Evolutionary conservation across 2,888 invertebrate species (phyloP), one percentile per base, ranked within the genome.

Genomic region (Encarsia formosa): DNA sequence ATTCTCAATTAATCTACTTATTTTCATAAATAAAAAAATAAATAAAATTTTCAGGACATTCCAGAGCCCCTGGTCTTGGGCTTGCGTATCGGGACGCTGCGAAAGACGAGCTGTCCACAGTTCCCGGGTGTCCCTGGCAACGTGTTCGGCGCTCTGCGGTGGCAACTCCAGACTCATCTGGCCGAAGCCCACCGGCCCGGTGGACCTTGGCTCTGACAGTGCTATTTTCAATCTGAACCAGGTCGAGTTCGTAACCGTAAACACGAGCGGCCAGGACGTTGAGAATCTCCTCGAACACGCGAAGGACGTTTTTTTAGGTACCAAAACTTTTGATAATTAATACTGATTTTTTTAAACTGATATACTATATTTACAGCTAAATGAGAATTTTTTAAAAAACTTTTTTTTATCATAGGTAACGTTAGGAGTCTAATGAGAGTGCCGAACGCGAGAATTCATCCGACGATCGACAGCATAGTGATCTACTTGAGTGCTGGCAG

Each of bases 171-270:
- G 87, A 61, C 78, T 89, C 22, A 57, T 76, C 5, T 90, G 89
- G 90, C 90, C 90, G 23, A 84, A 84, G 71, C 89, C 90, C 44
- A 88, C 87, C 2, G 85, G 85, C 0, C 82, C 82, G 52, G 80
- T 85, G 24, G 78, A 80, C 57, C 78, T 89, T 20, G 85, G 85
- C 58, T 80, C 80, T 16, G 81, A 80, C 48, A 83, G 84, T 20
- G 77, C 83, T 18, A 79, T 80, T 22, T 82, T 86, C 59, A 75
- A 77, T 48, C 75, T 80, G 15, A 74, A 78, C 52, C 77, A 77
- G 43, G 73, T 86, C 54, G 70, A 75, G 44, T 64, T 73, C 43
- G 63, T 63, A 51, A 68, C 67, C 4, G 62, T 68, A n/a, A 65
- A 67, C 48, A 69, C 69, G 38, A 62, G 56, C 46, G 65, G 66